phyloP scores from a whole-genome alignment of 92 coral and sea anemone species.

The Actinostola sp. region DNA sequence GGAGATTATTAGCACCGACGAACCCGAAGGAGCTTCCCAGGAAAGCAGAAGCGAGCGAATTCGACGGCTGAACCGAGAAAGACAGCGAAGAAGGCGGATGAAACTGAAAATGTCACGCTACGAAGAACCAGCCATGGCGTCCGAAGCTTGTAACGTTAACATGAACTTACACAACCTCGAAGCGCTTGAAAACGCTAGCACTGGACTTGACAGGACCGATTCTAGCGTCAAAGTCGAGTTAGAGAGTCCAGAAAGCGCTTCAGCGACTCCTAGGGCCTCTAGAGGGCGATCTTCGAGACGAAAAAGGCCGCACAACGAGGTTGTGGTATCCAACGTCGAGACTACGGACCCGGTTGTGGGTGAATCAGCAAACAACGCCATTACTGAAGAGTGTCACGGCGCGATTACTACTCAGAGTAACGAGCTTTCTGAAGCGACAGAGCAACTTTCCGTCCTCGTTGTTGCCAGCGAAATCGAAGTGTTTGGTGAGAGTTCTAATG shows the following conservation, averaged over 20 bases:
- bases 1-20: conserved; percentile 61
- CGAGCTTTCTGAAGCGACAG: conserved; percentile 60
- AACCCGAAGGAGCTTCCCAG: conserved; percentile 61
- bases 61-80: conserved; percentile 92
- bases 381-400: conserved; percentile 89
- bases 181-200: conserved; percentile 67
- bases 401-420: conserved; percentile 41
- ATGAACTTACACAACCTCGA: conserved; percentile 69
- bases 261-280: conserved; percentile 31
- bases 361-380: conserved; percentile 79
- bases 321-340: conserved; percentile 38
- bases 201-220: conserved; percentile 52
- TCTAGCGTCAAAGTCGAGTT: conserved; percentile 60
- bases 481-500: conserved; percentile 78
- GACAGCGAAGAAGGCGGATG: conserved; percentile 96
- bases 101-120: conserved; percentile 98
- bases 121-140: conserved; percentile 81
- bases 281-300: conserved; percentile 59
- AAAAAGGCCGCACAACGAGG: conserved; percentile 37
- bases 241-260: conserved; percentile 36
- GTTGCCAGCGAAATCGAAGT: conserved; percentile 95
- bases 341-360: conserved; percentile 40
- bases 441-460: conserved; percentile 74
- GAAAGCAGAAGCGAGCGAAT: conserved; percentile 85
- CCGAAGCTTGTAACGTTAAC: conserved; percentile 68